Evolutionary conservation across 1,140 invertebrate genomes (phyloP), one percentile per base, ranked within the genome.

Genomic region (Coptotermes formosanus): DNA sequence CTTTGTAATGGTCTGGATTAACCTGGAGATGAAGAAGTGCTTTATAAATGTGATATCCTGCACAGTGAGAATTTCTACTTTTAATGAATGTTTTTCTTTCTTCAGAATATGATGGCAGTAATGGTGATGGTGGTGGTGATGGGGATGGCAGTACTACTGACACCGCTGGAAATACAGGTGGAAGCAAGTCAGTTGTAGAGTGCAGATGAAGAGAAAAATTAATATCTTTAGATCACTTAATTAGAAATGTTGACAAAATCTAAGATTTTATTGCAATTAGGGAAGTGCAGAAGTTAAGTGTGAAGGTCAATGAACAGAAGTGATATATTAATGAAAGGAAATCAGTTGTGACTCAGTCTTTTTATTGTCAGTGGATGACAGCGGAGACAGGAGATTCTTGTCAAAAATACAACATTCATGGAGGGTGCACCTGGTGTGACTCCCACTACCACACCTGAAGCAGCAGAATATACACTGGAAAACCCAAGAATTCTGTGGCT

Each of bases 401-500:
- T 94, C 88, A 94, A 94, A 89, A 93, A 93, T 87, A 94, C 94
- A 23, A 89, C 92, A 32, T 98, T 98, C 88, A 97, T 98, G 95
- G 93, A 94, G 82, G 96, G 96, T 1, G 94, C 98, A 1, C 91
- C 94, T 3, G 96, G 96, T 2, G 96, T 98, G 0, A 90, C 90
- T 45, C 90, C 93, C 0, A 92, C 97, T 83, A 91, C 90, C 3
- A 93, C 94, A 85, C 92, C 92, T 93, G 0, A 93, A 94, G 87
- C 89, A 96, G 0, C 89, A 89, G 9, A 91, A 94, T n/a, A 91
- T 99, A 11, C 97, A 98, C 89, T 91, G 91, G 86, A 95, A 94
- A 89, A 94, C 95, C 3, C 96, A 98, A 89, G 89, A 93, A 12
- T 96, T 98, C 92, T 98, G 97, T 90, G 92, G 92, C 38, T 99